Percentiles rank a stretch among this genome's conserved stretches.
These are phyloP conservation scores for Enoplosus armatus DNA, from an alignment of 2,797 vertebrate species.

Conservation along the genomic window DNA sequence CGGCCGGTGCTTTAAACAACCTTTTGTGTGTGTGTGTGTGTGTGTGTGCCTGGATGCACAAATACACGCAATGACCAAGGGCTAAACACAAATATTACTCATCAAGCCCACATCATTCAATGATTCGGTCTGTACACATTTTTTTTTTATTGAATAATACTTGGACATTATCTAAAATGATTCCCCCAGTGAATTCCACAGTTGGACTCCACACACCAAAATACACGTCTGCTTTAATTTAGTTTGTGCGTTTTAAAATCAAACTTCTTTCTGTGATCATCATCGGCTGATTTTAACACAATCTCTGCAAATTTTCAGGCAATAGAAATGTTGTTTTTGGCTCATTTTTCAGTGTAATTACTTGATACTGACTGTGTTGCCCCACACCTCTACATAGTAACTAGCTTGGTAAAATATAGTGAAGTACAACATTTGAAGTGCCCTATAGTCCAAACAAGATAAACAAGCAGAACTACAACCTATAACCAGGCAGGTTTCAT, in stretches of 20 bases:
- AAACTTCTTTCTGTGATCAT: not conserved
- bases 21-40: not conserved
- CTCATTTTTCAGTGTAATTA: not conserved
- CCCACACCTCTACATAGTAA: not conserved
- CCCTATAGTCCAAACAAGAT: not conserved
- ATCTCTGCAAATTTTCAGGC: not conserved
- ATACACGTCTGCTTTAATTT: not conserved
- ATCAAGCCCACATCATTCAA: not conserved
- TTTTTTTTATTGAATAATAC: not conserved
- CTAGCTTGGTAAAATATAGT: not conserved
- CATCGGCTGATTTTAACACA: not conserved
- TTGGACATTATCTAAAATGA: not conserved
- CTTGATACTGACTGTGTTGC: not conserved
- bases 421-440: not conserved
- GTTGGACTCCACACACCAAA: not conserved
- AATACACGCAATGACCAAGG: not conserved
- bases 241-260: not conserved
- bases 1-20: not conserved
- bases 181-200: not conserved
- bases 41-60: not conserved
- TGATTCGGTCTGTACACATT: not conserved
- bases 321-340: not conserved
- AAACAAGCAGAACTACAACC: not conserved
- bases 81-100: not conserved
- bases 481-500: not conserved